phyloP scores from a whole-genome alignment of 2,113 vertebrate species.

The Hylia prasina region DNA sequence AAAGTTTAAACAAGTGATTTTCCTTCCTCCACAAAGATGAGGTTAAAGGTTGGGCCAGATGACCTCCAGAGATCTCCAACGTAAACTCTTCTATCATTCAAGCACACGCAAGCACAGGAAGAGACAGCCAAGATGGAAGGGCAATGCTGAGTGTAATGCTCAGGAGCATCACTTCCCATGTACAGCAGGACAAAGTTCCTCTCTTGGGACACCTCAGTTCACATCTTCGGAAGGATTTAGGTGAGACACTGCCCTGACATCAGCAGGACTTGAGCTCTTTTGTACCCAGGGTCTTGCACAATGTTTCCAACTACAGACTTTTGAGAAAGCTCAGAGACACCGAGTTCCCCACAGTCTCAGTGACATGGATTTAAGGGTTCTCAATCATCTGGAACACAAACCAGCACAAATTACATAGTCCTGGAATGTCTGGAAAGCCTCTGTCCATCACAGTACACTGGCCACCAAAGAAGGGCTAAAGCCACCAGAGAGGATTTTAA shows the following conservation, averaged over 20 bases:
- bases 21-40: conserved; percentile 1
- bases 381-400: neutral
- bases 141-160: fast-evolving
- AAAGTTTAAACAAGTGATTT: conserved; percentile 39
- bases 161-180: neutral
- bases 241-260: neutral
- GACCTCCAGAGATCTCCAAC: neutral
- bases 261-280: neutral
- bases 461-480: neutral
- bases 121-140: neutral
- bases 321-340: neutral
- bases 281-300: fast-evolving
- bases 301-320: neutral
- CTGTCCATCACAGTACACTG: neutral
- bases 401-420: neutral
- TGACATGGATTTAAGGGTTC: neutral
- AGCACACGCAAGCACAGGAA: neutral
- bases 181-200: neutral
- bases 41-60: neutral
- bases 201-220: neutral
- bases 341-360: neutral
- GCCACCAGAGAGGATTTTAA: neutral
- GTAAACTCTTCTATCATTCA: neutral
- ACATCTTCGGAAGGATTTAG: neutral
- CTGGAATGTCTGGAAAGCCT: neutral